Evolutionary conservation across 2,113 vertebrate genomes (phyloP).

Genomic region (Dryoscopus gambensis): DNA sequence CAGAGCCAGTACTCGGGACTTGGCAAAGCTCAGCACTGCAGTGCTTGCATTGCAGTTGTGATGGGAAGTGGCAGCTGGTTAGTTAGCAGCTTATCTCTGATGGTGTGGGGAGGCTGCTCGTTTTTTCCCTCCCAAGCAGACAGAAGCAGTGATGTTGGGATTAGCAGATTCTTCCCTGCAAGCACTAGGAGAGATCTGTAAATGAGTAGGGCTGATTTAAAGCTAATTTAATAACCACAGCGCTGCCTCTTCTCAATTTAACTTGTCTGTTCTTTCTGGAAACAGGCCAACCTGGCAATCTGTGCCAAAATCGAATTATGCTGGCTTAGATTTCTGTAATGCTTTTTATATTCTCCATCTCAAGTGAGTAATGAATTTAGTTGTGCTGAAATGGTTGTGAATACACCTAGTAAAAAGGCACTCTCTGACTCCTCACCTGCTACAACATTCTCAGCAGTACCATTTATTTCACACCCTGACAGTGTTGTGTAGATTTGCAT

Average conservation of each 20-base stretch:
- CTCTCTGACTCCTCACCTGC: neutral
- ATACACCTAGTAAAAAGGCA: slow-evolving; percentile 42
- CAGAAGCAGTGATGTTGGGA: neutral
- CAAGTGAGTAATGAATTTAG: slow-evolving; percentile 65
- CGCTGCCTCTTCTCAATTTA: slow-evolving; percentile 65
- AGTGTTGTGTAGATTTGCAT: neutral
- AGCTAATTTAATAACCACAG: slow-evolving; percentile 59
- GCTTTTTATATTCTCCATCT: slow-evolving; percentile 65
- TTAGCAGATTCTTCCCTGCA: neutral
- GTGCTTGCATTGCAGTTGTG: neutral
- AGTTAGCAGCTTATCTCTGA: neutral
- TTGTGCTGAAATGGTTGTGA: slow-evolving; percentile 22
- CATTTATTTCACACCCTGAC: neutral
- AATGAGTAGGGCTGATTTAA: slow-evolving; percentile 53
- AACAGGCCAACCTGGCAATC: slow-evolving; percentile 47
- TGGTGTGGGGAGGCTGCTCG: neutral
- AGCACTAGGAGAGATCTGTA: slow-evolving; percentile 13
- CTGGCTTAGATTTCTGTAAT: slow-evolving; percentile 58
- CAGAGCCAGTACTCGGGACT: neutral
- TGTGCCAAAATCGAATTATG: slow-evolving; percentile 54
- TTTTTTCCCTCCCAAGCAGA: neutral
- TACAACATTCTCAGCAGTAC: neutral
- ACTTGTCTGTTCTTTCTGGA: slow-evolving; percentile 66
- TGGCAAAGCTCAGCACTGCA: neutral
- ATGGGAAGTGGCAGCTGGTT: neutral